phyloP scores from a whole-genome alignment of 92 coral and sea anemone species.

The Umimayanthus chanpuru region DNA sequence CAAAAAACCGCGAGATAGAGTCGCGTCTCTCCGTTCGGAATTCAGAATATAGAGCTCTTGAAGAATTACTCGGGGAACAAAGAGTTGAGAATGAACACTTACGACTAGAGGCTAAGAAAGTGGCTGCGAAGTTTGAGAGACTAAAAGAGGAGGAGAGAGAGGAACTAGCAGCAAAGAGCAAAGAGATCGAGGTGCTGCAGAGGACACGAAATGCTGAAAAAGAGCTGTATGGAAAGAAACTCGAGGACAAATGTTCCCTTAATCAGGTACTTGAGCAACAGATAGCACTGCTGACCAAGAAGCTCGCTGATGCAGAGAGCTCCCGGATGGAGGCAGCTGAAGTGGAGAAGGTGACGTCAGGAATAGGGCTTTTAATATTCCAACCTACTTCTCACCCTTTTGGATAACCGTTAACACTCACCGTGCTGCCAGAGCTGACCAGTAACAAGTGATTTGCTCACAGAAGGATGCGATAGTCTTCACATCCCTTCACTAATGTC shows the following conservation, averaged over 20 bases:
- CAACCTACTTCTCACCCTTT: conserved; percentile 9
- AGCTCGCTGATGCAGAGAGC: conserved; percentile 80
- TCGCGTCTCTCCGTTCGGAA: conserved; percentile 57
- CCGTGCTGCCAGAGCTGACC: conserved; percentile 19
- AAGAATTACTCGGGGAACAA: conserved; percentile 53
- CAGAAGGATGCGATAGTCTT: conserved; percentile 11
- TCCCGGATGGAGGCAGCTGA: conserved; percentile 70
- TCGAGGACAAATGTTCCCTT: conserved; percentile 54
- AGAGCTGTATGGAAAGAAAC: conserved; percentile 55
- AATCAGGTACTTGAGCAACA: conserved; percentile 71
- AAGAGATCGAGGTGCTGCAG: conserved; percentile 53
- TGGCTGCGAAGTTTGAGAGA: conserved; percentile 27
- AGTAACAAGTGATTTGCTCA: background rate
- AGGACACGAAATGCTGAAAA: conserved; percentile 48
- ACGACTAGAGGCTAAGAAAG: conserved; percentile 33
- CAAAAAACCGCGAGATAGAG: conserved; percentile 38
- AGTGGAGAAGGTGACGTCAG: conserved; percentile 76
- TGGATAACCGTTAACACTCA: conserved; percentile 5
- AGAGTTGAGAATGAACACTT: conserved; percentile 32
- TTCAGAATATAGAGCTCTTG: conserved; percentile 47
- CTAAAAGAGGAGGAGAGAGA: conserved; percentile 43
- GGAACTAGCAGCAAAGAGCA: conserved; percentile 52
- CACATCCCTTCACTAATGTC: conserved; percentile 31
- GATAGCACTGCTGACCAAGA: conserved; percentile 82
- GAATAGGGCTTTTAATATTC: conserved; percentile 38